These are phyloP conservation scores for Zaprionus kolodkinae DNA, from an alignment of 1,140 invertebrate genomes.

Conservation along the genomic window DNA sequence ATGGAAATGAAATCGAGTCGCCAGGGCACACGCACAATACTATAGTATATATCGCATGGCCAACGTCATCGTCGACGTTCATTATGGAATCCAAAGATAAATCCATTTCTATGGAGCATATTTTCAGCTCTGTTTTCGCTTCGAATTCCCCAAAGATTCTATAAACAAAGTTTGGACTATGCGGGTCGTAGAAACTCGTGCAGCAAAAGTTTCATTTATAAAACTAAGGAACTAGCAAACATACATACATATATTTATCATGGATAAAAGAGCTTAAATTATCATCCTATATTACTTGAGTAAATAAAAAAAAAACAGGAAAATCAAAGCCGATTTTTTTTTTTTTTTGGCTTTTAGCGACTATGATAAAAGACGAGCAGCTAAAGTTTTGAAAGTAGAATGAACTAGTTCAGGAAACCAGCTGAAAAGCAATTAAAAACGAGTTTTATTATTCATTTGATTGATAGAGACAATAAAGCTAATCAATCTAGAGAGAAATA, in stretches of 20 bases:
- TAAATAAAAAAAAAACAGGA: constrained; percentile 5
- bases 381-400: constrained; percentile 37
- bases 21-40: constrained; percentile 17
- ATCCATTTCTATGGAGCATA: not conserved
- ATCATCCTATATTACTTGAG: not conserved
- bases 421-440: constrained; percentile 35
- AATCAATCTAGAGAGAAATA: constrained; percentile 33
- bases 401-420: constrained; percentile 50
- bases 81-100: not conserved
- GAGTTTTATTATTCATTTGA: constrained; percentile 43
- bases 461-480: constrained; percentile 44
- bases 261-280: no score
- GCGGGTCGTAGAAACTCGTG: not conserved
- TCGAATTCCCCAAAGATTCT: not conserved
- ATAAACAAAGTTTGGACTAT: constrained; percentile 1
- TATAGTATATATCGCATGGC: constrained; percentile 22
- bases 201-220: not conserved
- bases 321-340: not conserved
- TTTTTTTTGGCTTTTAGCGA: not conserved
- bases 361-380: constrained; percentile 17
- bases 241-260: not conserved
- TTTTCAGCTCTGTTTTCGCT: not conserved
- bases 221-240: not conserved
- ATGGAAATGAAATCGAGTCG: constrained; percentile 37
- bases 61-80: not conserved